Conservation (phyloP, 2,888 invertebrate genomes). For the Eretmocerus hayati region DNA sequence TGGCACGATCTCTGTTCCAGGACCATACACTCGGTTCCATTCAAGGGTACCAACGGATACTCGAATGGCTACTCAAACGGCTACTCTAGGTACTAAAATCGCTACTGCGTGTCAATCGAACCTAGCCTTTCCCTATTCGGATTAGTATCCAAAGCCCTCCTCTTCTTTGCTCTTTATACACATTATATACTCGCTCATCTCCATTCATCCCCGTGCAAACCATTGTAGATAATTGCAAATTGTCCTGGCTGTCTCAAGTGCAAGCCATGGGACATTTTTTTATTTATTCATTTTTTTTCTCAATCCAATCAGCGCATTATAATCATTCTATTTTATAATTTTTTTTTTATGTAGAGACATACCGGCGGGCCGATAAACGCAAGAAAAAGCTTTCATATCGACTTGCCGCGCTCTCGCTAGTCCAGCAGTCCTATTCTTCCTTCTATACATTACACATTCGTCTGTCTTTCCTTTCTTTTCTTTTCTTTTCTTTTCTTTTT, state of each 20-base stretch:
- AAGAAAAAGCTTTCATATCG: conserved; percentile 7
- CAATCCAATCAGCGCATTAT: too few species aligned
- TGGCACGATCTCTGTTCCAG: conserved; percentile 46
- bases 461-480: conserved; percentile 22
- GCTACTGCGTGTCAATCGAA: conserved; percentile 24
- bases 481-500: conserved; percentile 21
- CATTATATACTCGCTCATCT: neutral
- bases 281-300: too few species aligned
- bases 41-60: conserved; percentile 48
- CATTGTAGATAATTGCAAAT: too few species aligned
- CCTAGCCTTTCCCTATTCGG: conserved; percentile 2
- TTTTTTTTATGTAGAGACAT: too few species aligned
- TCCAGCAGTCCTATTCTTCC: conserved; percentile 29
- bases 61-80: conserved; percentile 47
- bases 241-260: too few species aligned
- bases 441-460: conserved; percentile 1
- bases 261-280: too few species aligned
- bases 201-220: neutral
- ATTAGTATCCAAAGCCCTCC: neutral
- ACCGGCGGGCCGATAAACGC: too few species aligned
- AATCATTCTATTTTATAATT: too few species aligned
- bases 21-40: conserved; percentile 47
- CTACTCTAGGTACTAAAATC: conserved; percentile 47
- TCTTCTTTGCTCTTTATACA: neutral
- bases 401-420: conserved; percentile 30